These are phyloP conservation scores for Chamaetylas fuelleborni DNA, from an alignment of 2,113 vertebrate genomes.

Conservation along the genomic window DNA sequence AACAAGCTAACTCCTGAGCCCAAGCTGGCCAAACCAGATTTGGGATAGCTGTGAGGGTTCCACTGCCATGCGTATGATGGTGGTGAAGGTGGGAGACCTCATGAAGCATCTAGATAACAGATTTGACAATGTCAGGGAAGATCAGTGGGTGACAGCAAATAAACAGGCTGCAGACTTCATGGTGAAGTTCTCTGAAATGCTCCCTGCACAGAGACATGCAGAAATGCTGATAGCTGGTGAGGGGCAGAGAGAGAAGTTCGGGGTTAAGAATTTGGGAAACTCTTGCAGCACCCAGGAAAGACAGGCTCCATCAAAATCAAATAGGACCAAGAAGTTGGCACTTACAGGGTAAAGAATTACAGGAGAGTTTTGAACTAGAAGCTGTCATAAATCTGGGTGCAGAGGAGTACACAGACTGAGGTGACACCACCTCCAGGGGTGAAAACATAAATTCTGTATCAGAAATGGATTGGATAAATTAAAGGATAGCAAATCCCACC, in stretches of 20 bases:
- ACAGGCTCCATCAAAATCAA: neutral
- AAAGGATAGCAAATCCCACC: neutral
- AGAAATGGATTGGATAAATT: neutral
- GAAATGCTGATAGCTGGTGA: neutral
- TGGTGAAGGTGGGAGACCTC: neutral
- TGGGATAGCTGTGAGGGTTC: neutral
- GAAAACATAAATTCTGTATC: conserved; percentile 13
- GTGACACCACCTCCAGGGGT: neutral
- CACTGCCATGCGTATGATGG: neutral
- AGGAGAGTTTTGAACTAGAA: neutral
- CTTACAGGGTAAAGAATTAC: neutral
- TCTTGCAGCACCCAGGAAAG: neutral
- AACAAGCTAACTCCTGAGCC: neutral
- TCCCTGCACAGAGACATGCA: neutral
- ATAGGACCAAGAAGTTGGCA: neutral
- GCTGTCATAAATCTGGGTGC: neutral
- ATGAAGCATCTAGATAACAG: neutral
- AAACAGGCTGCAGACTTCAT: neutral
- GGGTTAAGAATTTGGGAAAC: neutral
- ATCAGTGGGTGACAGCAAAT: neutral
- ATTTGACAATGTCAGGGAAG: neutral
- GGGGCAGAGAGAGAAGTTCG: neutral
- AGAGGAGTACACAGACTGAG: neutral
- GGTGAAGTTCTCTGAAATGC: neutral
- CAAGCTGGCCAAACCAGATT: neutral